These are phyloP conservation scores for Drosophila anomalata DNA, from an alignment of 2,888 invertebrate species.

Conservation along the genomic window DNA sequence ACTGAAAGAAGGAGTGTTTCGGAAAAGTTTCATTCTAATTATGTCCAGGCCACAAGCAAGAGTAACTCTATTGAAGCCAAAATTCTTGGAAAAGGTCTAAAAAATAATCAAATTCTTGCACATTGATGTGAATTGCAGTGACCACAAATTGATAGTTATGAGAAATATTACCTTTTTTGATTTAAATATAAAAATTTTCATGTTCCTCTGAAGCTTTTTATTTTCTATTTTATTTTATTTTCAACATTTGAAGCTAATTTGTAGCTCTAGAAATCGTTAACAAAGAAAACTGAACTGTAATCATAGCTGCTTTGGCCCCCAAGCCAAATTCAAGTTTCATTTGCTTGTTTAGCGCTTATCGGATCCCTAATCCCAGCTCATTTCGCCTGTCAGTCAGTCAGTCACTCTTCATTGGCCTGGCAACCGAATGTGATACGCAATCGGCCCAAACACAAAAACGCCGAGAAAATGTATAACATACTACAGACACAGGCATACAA, in stretches of 20 bases:
- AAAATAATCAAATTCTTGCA: conserved; percentile 30
- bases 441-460: conserved; percentile 15
- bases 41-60: conserved; percentile 27
- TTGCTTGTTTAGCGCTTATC: conserved; percentile 75
- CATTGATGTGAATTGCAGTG: conserved; percentile 5
- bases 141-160: neutral
- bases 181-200: too few relatives aligned
- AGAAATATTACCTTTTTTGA: neutral
- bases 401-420: conserved; percentile 65
- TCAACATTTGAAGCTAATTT: neutral
- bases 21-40: conserved; percentile 37
- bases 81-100: conserved; percentile 28
- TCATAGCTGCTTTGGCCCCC: neutral
- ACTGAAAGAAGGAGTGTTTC: conserved; percentile 38
- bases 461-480: neutral
- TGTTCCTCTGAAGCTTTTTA: too few relatives aligned
- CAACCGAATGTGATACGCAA: conserved; percentile 33
- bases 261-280: neutral
- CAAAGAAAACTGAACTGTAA: neutral
- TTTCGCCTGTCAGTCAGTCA: conserved; percentile 51
- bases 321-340: conserved; percentile 61
- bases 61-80: neutral
- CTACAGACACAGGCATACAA: neutral
- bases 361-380: conserved; percentile 57
- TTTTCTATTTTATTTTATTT: neutral